These are phyloP conservation scores for Macropis europaea DNA, from an alignment of 2,888 invertebrate genomes.

Conservation along the genomic window DNA sequence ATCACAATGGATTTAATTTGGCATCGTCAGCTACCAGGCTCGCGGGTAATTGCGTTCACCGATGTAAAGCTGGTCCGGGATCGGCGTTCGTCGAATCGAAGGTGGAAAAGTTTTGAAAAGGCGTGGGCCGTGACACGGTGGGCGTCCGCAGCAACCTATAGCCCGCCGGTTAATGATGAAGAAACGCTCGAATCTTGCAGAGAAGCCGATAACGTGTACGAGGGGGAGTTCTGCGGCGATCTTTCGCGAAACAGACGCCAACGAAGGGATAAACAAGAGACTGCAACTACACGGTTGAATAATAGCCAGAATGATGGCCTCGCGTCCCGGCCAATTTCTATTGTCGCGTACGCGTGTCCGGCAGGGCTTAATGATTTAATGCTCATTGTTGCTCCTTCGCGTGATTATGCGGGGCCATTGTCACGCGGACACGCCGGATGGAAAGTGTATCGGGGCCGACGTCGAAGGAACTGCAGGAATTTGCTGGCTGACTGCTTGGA, in stretches of 20 bases:
- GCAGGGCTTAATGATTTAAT: slow-evolving; percentile 64
- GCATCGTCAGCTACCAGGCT: slow-evolving; percentile 41
- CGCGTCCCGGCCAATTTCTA: slow-evolving; percentile 52
- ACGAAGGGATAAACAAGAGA: slow-evolving; percentile 47
- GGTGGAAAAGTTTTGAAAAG: slow-evolving; percentile 33
- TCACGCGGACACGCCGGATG: slow-evolving; percentile 22
- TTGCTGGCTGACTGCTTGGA: background rate
- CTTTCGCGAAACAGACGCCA: slow-evolving; percentile 37
- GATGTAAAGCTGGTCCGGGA: slow-evolving; percentile 32
- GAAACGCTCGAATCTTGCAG: slow-evolving; percentile 38
- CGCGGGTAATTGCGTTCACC: slow-evolving; percentile 52
- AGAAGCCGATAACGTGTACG: slow-evolving; percentile 34
- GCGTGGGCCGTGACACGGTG: slow-evolving; percentile 40
- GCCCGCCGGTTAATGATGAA: slow-evolving; percentile 54
- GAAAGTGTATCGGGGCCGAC: slow-evolving; percentile 25
- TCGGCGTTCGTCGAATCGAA: slow-evolving; percentile 42
- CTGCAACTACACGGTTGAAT: slow-evolving; percentile 45
- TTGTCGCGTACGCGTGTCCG: slow-evolving; percentile 55
- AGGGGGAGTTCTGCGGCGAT: background rate
- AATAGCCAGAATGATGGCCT: slow-evolving; percentile 51
- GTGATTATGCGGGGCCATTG: slow-evolving; percentile 53
- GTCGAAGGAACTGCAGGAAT: slow-evolving; percentile 1
- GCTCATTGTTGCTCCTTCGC: slow-evolving; percentile 60
- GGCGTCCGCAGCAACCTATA: slow-evolving; percentile 31
- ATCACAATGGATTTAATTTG: slow-evolving; percentile 63